Conservation (phyloP, 2,113 vertebrate genomes). For the Thamnophis sirtalis region DNA sequence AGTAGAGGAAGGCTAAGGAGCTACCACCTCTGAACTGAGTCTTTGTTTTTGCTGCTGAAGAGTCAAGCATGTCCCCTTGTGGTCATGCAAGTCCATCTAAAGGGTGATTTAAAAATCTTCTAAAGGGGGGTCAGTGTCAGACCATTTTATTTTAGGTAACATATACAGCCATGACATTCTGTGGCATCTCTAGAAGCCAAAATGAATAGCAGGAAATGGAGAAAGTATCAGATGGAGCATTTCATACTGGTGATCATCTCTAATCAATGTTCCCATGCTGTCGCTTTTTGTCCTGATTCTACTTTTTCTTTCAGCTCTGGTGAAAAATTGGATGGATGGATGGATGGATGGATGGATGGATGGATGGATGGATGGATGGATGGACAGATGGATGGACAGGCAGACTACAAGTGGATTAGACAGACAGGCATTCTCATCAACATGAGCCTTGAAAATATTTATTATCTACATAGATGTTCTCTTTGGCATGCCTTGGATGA, state of each 20-base stretch:
- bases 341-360: neutral
- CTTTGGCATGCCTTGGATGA: neutral
- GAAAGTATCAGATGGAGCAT: neutral
- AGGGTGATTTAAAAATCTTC: neutral
- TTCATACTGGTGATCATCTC: neutral
- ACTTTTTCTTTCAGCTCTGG: neutral
- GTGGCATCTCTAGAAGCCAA: neutral
- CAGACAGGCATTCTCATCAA: neutral
- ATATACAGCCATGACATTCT: neutral
- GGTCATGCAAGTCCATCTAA: slow-evolving; percentile 36
- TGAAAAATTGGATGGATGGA: neutral
- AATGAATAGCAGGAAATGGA: neutral
- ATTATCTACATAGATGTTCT: neutral
- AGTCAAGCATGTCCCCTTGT: slow-evolving; percentile 45
- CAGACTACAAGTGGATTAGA: neutral
- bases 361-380: no score
- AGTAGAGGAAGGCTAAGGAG: slow-evolving; percentile 19
- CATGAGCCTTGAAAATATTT: neutral
- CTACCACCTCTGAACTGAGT: slow-evolving; percentile 1
- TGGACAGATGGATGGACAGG: no score
- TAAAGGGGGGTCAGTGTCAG: neutral
- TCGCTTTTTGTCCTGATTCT: neutral
- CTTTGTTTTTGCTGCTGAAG: slow-evolving; percentile 45
- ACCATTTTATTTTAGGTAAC: neutral
- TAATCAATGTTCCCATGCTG: neutral